Conservation (phyloP, 2,888 invertebrate genomes). For the Spilarctia lutea region DNA sequence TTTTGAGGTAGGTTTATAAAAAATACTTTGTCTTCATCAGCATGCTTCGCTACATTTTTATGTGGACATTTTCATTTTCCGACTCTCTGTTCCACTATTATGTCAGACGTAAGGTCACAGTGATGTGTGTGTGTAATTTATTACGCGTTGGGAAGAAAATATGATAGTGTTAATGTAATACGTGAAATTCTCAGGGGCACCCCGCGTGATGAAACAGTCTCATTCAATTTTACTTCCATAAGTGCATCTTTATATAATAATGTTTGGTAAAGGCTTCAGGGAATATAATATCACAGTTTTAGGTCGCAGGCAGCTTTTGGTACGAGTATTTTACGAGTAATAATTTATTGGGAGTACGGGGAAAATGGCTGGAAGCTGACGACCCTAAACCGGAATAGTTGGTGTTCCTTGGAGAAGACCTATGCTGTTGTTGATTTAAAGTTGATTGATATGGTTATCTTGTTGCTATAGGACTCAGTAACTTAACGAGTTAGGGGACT, state of each 20-base stretch:
- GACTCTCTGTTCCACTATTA: background rate
- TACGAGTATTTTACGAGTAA: background rate
- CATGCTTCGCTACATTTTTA: background rate
- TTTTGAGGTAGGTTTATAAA: background rate
- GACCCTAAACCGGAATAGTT: too few species aligned
- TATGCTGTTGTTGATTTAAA: too few species aligned
- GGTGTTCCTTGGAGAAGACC: too few species aligned
- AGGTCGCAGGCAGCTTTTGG: background rate
- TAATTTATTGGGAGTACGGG: background rate
- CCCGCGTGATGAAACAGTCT: background rate
- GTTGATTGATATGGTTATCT: too few species aligned
- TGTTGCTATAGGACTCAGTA: too few species aligned
- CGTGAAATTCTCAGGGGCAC: conserved; percentile 3
- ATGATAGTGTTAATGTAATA: conserved; percentile 10
- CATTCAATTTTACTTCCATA: conserved; percentile 13
- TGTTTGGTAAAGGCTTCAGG: background rate
- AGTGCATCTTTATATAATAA: conserved; percentile 8
- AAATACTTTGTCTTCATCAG: background rate
- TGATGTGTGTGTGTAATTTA: conserved; percentile 5
- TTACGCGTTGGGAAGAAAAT: background rate
- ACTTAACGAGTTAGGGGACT: too few species aligned
- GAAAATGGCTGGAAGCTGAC: background rate
- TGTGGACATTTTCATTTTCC: background rate
- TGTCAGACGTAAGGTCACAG: background rate
- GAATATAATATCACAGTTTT: background rate